Evolutionary conservation across 2,797 vertebrate species (phyloP), one percentile per base, ranked within the genome.

Genomic region (Steatocranus sp.): DNA sequence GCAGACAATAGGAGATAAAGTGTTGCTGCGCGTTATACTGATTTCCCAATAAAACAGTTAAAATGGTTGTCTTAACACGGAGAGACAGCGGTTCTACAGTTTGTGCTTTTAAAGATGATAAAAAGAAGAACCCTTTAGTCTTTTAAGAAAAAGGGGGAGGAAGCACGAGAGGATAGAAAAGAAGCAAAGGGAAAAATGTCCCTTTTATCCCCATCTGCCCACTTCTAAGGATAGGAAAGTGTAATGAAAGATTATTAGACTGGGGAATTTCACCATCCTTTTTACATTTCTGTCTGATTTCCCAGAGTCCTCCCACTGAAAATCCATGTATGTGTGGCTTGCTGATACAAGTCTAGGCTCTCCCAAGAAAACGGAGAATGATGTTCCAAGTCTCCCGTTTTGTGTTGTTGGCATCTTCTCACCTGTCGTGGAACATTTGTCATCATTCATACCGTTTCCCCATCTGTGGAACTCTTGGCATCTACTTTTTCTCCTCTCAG

Each of bases 191-290:
- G 12, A 61, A 66, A 70, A 90, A 85, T 90, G 89, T 88, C 83
- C 87, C 83, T 81, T 89, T 77, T 68, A 78, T 93, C 80, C 73
- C 77, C 78, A 77, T 91, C 83, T 88, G 74, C 81, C 68, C 32
- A 14, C 49, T 75, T 73, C 85, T 87, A 32, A 88, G 77, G 36
- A 91, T 34, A 83, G 84, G 79, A 88, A 81, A 84, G 86, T 75
- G 75, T 89, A 90, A 90, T 86, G 86, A 90, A 61, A 89, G 78
- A 90, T 92, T 92, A 92, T 91, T 92, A 87, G 86, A 87, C 87
- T 46, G 78, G 84, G 90, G 87, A 94, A 88, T 92, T 87, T 85
- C 78, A 77, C 38, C 74, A 79, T 74, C 79, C 83, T 48, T 70
- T 86, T 81, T 79, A 78, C 46, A 85, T 91, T 87, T 91, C 83